Conservation (phyloP, 2,113 vertebrate genomes). For the Cyanistes caeruleus region DNA sequence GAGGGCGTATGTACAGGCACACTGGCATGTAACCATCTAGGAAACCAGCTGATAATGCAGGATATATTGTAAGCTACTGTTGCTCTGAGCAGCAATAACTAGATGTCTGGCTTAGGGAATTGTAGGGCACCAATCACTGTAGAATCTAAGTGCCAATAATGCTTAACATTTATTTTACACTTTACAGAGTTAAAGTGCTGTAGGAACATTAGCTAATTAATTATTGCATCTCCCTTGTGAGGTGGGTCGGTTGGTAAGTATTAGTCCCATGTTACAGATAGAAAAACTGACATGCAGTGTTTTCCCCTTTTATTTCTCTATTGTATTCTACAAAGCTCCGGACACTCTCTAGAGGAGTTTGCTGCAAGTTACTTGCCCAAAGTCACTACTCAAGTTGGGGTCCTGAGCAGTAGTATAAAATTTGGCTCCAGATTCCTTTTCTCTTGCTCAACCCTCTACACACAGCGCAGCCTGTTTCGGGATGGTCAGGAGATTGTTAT, state of each 20-base stretch:
- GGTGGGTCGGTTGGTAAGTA: slow-evolving; percentile 57
- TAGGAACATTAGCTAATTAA: slow-evolving; percentile 71
- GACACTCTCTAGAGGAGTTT: not conserved
- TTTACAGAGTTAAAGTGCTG: slow-evolving; percentile 70
- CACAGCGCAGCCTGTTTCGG: rapidly evolving
- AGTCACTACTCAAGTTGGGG: not conserved
- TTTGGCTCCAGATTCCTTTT: not conserved
- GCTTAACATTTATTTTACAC: slow-evolving; percentile 73
- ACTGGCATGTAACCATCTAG: not conserved
- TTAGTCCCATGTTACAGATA: slow-evolving; percentile 61
- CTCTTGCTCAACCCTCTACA: not conserved
- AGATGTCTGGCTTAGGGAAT: slow-evolving; percentile 65
- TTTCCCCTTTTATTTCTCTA: slow-evolving; percentile 47
- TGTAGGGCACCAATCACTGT: slow-evolving; percentile 68
- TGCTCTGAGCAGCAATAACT: slow-evolving; percentile 64
- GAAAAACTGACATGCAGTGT: slow-evolving; percentile 58
- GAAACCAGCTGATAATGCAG: slow-evolving; percentile 38
- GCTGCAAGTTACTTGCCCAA: not conserved
- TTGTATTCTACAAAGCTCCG: not conserved
- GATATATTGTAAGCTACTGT: not conserved
- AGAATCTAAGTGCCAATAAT: slow-evolving; percentile 72
- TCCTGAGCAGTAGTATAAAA: not conserved
- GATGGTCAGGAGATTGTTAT: not conserved
- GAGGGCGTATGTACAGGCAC: not conserved
- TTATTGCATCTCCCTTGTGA: slow-evolving; percentile 67